Percentiles rank a stretch among this genome's conserved stretches.
Evolutionary conservation across 2,797 vertebrate genomes (phyloP).

Genomic region (Acanthopagrus latus): DNA sequence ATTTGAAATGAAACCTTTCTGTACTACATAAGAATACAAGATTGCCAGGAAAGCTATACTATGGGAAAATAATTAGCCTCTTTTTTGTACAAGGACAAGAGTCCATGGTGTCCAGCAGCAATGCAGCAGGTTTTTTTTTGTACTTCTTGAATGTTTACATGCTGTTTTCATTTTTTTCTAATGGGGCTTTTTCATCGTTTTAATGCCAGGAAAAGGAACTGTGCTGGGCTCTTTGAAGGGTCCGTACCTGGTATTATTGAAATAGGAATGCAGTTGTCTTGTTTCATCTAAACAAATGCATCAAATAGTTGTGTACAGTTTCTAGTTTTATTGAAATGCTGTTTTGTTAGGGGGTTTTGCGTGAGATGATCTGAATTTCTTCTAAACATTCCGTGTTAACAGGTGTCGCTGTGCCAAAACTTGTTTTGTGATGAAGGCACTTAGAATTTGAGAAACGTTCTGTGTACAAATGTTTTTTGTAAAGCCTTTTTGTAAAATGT

Average conservation of each 20-base stretch:
- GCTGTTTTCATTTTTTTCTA: slow-evolving; percentile 59
- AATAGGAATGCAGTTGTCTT: slow-evolving; percentile 60
- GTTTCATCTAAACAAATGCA: slow-evolving; percentile 28
- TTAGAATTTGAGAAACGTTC: slow-evolving; percentile 47
- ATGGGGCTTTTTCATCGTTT: slow-evolving; percentile 52
- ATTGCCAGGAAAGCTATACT: slow-evolving; percentile 52
- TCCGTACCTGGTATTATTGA: slow-evolving; percentile 44
- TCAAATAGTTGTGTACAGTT: slow-evolving; percentile 39
- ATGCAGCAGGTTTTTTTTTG: slow-evolving; percentile 47
- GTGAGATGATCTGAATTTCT: slow-evolving; percentile 38
- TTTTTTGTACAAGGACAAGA: slow-evolving; percentile 30
- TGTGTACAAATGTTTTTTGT: slow-evolving; percentile 52
- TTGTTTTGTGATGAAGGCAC: slow-evolving; percentile 51
- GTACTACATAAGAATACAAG: slow-evolving; percentile 29
- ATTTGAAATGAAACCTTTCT: slow-evolving; percentile 37
- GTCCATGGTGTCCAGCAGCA: slow-evolving; percentile 54
- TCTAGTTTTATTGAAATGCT: slow-evolving; percentile 36
- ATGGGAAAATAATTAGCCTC: slow-evolving; percentile 19
- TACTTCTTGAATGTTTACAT: slow-evolving; percentile 76
- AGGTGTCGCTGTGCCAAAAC: slow-evolving; percentile 62
- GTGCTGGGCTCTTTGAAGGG: slow-evolving; percentile 18
- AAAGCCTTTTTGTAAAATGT: slow-evolving; percentile 63
- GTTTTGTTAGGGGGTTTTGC: slow-evolving; percentile 44
- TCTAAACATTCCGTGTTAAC: slow-evolving; percentile 69
- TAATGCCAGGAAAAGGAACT: slow-evolving; percentile 38